phyloP scores from a whole-genome alignment of 2,888 invertebrate species.

The Serrognathus titanus region DNA sequence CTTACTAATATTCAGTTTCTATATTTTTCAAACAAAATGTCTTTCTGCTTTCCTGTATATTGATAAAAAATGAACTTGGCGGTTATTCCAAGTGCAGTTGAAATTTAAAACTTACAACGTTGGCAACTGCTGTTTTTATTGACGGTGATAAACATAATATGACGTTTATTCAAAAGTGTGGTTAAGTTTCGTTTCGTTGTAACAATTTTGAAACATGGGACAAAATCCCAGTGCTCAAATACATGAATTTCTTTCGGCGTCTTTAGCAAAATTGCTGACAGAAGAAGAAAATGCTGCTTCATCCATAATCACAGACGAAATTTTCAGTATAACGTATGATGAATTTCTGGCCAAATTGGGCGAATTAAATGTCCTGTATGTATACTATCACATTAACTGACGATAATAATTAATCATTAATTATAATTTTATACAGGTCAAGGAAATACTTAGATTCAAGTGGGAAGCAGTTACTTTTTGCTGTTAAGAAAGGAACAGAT shows the following conservation, averaged over 20 bases:
- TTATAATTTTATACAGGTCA: constrained; percentile 47
- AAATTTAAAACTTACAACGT: too few relatives aligned
- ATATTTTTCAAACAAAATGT: too few relatives aligned
- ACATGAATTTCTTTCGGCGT: constrained; percentile 27
- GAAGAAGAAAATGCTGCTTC: constrained; percentile 31
- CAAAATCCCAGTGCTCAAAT: constrained; percentile 31
- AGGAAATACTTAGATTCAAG: constrained; percentile 58
- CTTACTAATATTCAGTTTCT: too few relatives aligned
- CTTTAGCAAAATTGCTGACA: constrained; percentile 30
- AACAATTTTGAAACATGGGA: constrained; percentile 28
- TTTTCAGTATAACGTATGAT: constrained; percentile 51
- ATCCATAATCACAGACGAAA: constrained; percentile 40
- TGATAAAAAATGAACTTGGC: too few relatives aligned
- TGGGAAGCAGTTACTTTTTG: constrained; percentile 63
- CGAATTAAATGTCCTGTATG: constrained; percentile 62
- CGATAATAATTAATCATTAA: not conserved
- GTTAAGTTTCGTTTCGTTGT: not conserved
- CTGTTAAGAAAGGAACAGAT: constrained; percentile 63
- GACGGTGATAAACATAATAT: too few relatives aligned
- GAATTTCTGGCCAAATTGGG: constrained; percentile 57
- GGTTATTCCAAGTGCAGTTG: too few relatives aligned
- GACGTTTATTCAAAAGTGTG: not conserved
- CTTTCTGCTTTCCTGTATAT: too few relatives aligned
- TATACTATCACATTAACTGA: constrained; percentile 11
- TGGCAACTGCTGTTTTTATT: too few relatives aligned